phyloP scores from a whole-genome alignment of 2,888 invertebrate genomes.

The Cylindroiulus punctatus region DNA sequence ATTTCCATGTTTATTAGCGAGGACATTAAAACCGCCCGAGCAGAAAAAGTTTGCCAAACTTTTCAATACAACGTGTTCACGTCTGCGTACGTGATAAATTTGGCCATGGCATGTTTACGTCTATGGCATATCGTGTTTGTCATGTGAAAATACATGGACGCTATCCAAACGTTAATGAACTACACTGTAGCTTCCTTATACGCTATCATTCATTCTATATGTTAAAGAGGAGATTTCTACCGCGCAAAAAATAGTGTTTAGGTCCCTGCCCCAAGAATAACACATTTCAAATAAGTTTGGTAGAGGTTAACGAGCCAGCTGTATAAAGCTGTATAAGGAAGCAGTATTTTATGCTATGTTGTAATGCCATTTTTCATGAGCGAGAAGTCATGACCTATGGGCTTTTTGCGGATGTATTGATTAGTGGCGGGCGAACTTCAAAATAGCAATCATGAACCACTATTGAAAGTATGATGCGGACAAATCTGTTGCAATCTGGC shows the following conservation, averaged over 20 bases:
- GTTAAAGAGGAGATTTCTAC: background rate
- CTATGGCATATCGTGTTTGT: background rate
- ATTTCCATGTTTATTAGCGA: background rate
- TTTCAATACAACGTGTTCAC: background rate
- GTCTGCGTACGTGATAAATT: background rate
- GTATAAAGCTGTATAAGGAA: background rate
- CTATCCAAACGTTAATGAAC: background rate
- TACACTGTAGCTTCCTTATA: background rate
- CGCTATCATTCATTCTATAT: background rate
- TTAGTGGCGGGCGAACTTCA: background rate
- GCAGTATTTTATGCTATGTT: background rate
- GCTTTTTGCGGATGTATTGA: background rate
- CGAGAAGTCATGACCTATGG: background rate
- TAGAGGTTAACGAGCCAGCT: too few relatives aligned
- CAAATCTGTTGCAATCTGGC: background rate
- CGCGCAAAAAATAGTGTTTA: background rate
- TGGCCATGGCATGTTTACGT: background rate
- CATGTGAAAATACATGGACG: background rate
- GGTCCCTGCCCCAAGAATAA: background rate
- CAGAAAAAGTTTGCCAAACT: constrained; percentile 26
- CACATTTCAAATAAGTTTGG: background rate
- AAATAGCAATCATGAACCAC: background rate
- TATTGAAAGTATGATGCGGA: background rate
- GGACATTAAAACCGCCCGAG: background rate
- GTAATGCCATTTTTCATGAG: background rate